A percentile compares a stretch with the other conserved stretches of the same genome.
Evolutionary conservation across 2,797 vertebrate species (phyloP).

Genomic region (Argyrosomus regius): DNA sequence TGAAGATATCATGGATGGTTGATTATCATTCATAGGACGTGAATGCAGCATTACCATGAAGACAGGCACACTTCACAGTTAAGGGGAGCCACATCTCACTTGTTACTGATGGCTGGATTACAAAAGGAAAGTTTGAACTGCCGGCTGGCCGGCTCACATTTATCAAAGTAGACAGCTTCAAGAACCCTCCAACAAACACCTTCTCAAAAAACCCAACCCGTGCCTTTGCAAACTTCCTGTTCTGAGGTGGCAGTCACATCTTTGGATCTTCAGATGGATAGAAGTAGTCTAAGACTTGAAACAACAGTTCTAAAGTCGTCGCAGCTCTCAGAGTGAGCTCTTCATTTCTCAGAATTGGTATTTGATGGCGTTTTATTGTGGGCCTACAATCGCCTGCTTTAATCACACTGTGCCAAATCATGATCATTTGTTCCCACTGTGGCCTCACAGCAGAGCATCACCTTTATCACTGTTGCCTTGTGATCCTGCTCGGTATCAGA

Average conservation of each 20-base stretch:
- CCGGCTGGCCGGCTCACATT: constrained; percentile 18
- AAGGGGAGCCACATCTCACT: constrained; percentile 5
- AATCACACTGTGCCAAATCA: background rate
- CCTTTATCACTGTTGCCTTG: too few species aligned
- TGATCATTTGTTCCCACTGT: background rate
- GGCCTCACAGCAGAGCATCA: background rate
- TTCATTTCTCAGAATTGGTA: background rate
- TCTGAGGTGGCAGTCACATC: constrained; percentile 18
- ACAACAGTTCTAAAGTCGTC: background rate
- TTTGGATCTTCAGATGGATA: constrained; percentile 7
- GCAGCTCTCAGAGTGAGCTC: background rate
- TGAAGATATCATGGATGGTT: background rate
- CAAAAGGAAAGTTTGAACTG: background rate
- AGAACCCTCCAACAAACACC: background rate
- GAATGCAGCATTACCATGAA: constrained; percentile 22
- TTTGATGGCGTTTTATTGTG: background rate
- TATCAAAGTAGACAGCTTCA: constrained; percentile 16
- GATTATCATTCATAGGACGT: constrained; percentile 6
- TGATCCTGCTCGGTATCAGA: background rate
- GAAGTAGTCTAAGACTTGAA: constrained; percentile 3
- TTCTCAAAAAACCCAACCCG: constrained; percentile 8
- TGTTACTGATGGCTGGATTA: background rate
- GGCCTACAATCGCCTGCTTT: background rate
- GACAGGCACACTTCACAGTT: constrained; percentile 1
- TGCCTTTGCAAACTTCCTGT: constrained; percentile 49